Base-by-base conservation (phyloP, 2,888 invertebrate genomes). In the Melinopterus prodromus region DNA sequence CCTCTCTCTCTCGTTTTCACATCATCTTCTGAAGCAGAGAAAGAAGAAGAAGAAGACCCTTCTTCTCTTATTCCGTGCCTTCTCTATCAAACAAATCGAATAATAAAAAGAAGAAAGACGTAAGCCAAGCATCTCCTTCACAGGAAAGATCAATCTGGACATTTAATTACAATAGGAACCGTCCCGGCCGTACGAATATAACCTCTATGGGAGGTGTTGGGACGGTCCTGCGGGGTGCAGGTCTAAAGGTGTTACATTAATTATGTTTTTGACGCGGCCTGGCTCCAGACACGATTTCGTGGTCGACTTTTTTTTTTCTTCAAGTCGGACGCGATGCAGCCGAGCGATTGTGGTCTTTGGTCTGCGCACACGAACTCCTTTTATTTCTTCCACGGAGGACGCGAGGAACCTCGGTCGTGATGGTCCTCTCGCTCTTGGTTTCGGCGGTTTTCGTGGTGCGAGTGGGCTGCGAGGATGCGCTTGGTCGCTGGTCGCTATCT, bases 171-270 rank as follows among this genome's bases (percentile, higher is more conserved):
- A 53, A 53, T 53, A 12, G 53, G 7, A 53, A 53, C 5, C 53
- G 9, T 53, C 9, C 53, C 5, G 53, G 53, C 12, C 9, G 5
- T 26, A 53, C 9, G 53, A 53, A 9, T 53, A 1, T 53, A 53
- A 12, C 53, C 53, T 53, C 53, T 53, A 53, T 4, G 53, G 2
- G 53, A 53, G 53, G 53, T 53, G 12, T 53, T 7, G 53, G 53
- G 7, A 53, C 7, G 53, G 53, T 53, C 12, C 9, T 1, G 7
- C 5, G 12, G 53, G 53, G 53, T 53, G 78, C 26, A 70, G 78
- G n/a, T 70, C n/a, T 15, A 15, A 71, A 84, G 84, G 84, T 84
- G 84, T 84, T 83, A 83, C 83, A 83, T 84, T 84, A 83, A 84
- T 84, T 83, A 83, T 83, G 80, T 78, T 83, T 83, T 79, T 82